Base-by-base conservation (phyloP, 1,140 invertebrate genomes). In the Camponotus pennsylvanicus region DNA sequence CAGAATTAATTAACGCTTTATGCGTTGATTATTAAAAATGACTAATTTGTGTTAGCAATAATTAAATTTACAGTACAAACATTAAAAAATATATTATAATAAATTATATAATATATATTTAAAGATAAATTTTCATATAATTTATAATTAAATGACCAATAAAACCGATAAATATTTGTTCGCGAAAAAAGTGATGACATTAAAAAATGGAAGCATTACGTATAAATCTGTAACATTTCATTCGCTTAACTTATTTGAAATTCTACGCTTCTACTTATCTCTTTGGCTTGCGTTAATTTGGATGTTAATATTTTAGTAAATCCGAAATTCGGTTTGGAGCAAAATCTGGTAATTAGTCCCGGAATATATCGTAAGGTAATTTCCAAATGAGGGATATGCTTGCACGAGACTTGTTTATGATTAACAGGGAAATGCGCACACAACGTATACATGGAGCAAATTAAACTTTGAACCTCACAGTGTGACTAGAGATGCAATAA, bases 291-390 rank as follows among this genome's bases (percentile, higher is more conserved):
- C 13, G 37, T 15, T 78, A 88, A 89, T 88, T 88, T 15, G 9
- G 15, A 8, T 18, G 88, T 61, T 63, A 42, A 82, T 82, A 86
- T 75, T 71, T 64, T 9, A 52, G 57, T 5, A 71, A 82, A 89
- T 89, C 70, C 61, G 71, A 32, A 77, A 89, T 88, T 89, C 57
- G 64, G 57, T 89, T 82, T 83, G 52, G 42, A 42, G 76, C 52
- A 77, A 79, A 83, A 61, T 49, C 11, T 52, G 75, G 70, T 90
- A 90, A 91, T 86, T 90, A 88, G 34, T 40, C 11, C 59, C 55
- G 55, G 69, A 90, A 84, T 83, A 70, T 83, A 76, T 90, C 83
- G 71, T 66, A 52, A 90, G 55, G 69, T 21, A 71, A 87, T 86
- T 70, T 34, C 82, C 45, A 61, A 69, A 76, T 85, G 15, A 45